Percentiles rank a stretch among this genome's conserved stretches.
Conservation (phyloP, 2,888 invertebrate species). For the Pterostichus madidus region DNA sequence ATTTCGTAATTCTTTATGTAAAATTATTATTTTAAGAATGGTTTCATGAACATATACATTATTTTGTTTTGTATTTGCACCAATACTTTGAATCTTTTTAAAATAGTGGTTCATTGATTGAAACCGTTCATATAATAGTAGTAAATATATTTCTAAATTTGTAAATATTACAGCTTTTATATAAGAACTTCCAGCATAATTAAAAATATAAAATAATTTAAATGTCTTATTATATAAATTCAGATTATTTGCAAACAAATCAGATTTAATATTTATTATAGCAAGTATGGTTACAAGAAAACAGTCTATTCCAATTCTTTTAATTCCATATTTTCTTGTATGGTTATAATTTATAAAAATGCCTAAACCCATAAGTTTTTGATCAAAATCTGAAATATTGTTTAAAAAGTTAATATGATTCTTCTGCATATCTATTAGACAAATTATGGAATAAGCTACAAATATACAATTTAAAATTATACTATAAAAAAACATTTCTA, state of each 20-base stretch:
- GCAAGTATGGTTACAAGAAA: neutral
- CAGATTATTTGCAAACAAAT: neutral
- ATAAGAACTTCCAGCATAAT: neutral
- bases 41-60: neutral
- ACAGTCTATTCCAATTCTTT: neutral
- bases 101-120: neutral
- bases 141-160: neutral
- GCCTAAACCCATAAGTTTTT: neutral
- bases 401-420: neutral
- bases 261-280: neutral
- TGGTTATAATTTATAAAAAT: neutral
- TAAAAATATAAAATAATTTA: neutral
- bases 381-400: neutral
- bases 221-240: no score
- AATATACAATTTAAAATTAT: neutral
- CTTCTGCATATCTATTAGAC: neutral
- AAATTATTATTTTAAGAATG: neutral
- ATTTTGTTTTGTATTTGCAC: neutral
- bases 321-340: neutral
- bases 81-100: neutral
- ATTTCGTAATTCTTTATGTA: neutral
- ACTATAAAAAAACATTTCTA: neutral
- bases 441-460: neutral
- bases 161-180: neutral
- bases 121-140: neutral